Evolutionary conservation across 2,888 invertebrate genomes (phyloP), one percentile per base, ranked within the genome.

Genomic region (Chaetoderma sp.): DNA sequence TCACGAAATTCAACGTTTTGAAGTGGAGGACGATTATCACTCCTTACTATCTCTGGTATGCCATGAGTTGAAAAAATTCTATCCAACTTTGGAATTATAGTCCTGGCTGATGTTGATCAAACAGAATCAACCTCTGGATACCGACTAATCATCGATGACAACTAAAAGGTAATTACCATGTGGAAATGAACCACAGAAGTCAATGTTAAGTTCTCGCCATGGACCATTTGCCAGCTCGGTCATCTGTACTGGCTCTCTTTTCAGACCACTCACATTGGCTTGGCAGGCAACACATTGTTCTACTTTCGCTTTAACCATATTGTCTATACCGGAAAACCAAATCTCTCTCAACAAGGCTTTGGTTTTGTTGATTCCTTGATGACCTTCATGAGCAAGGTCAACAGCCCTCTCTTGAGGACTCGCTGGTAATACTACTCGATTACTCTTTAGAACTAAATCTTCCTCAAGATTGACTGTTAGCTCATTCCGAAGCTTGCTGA

Each of bases 71-170:
- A 4, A 33, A 54, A 65, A 30, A 61, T 54, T 5, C n/a, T 47
- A 33, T 65, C 65, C 3, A 68, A 45, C 23, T 18, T 33, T 21
- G 67, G 64, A 32, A 67, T 64, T 6, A 60, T 54, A 3, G 57
- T 25, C 8, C 18, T 55, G 2, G 68, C 54, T 39, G 68, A 36
- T 10, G 63, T 62, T 16, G 68, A 58, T 18, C 18, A 47, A 8
- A 47, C 21, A 47, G 23, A 21, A 21, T 47, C 47, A 13, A 47
- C 47, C 47, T 47, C 47, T 47, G 47, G 21, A 18, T 21, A 47
- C 23, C 47, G 13, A 18, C 47, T 47, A n/a, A n/a, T n/a, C n/a
- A n/a, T n/a, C n/a, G n/a, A n/a, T n/a, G n/a, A n/a, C n/a, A n/a
- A n/a, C n/a, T n/a, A n/a, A n/a, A n/a, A n/a, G n/a, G 47, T 47